phyloP scores from a whole-genome alignment of 2,113 vertebrate genomes.

The Phasianus colchicus region DNA sequence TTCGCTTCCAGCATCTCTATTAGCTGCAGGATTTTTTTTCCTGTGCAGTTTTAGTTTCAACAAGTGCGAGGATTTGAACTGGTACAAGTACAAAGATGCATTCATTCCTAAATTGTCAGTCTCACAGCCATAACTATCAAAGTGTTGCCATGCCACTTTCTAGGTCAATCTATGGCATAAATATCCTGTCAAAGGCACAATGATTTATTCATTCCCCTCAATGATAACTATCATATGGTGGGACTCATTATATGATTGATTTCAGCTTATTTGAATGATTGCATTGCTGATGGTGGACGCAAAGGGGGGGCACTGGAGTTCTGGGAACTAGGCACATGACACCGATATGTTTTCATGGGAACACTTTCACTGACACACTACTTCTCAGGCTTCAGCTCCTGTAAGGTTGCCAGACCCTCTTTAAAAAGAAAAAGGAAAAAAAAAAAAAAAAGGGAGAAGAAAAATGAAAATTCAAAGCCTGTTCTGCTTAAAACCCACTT shows the following conservation, averaged over 20 bases:
- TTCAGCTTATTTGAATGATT: constrained; percentile 80
- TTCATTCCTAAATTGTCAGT: constrained; percentile 70
- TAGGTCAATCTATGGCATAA: constrained; percentile 65
- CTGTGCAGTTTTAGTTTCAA: constrained; percentile 76
- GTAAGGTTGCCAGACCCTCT: not conserved
- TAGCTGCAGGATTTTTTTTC: constrained; percentile 34
- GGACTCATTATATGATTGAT: constrained; percentile 82
- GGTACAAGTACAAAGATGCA: constrained; percentile 74
- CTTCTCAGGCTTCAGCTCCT: not conserved
- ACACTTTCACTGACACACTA: not conserved
- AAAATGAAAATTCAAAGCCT: not conserved
- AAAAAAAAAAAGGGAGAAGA: not conserved
- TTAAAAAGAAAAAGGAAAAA: not conserved
- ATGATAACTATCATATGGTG: constrained; percentile 77
- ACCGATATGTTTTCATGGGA: constrained; percentile 63
- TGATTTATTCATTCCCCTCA: constrained; percentile 81
- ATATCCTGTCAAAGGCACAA: constrained; percentile 75
- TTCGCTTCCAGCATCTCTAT: constrained; percentile 66
- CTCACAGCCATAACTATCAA: constrained; percentile 67
- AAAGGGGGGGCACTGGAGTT: constrained; percentile 59
- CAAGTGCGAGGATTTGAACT: constrained; percentile 74
- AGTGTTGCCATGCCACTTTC: constrained; percentile 69
- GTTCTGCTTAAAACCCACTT: not conserved
- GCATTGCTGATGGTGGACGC: constrained; percentile 59
- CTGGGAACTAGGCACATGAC: constrained; percentile 80